A percentile compares a stretch with the other conserved stretches of the same genome.
These are phyloP conservation scores for Drosophila dunni DNA, from an alignment of 1,140 invertebrate species.

Conservation along the genomic window DNA sequence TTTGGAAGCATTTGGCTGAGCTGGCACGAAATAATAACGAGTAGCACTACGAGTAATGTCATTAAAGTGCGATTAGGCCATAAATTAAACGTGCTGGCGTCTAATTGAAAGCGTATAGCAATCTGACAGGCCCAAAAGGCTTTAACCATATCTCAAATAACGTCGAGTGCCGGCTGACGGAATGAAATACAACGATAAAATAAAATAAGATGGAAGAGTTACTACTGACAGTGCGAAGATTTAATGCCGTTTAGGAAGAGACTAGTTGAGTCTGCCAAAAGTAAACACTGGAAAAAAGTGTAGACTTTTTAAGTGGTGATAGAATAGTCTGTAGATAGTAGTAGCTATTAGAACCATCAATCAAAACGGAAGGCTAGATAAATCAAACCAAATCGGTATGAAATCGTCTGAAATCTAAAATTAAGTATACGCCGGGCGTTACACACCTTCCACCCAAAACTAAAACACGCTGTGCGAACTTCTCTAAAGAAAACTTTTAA, in stretches of 20 bases:
- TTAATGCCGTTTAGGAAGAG: too few relatives aligned
- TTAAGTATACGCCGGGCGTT: too few relatives aligned
- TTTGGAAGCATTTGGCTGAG: constrained; percentile 2
- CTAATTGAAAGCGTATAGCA: constrained; percentile 28
- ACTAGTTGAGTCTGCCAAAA: too few relatives aligned
- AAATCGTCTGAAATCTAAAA: too few relatives aligned
- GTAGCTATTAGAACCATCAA: too few relatives aligned
- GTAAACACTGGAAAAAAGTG: too few relatives aligned
- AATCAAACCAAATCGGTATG: neutral
- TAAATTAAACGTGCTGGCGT: constrained; percentile 42
- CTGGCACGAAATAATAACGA: constrained; percentile 22
- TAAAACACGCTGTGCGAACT: neutral
- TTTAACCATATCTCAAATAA: constrained; percentile 2
- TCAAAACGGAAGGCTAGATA: neutral
- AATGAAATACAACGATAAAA: neutral
- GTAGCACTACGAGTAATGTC: constrained; percentile 4
- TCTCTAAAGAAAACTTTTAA: neutral
- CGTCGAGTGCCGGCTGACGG: neutral
- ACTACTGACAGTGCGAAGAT: too few relatives aligned
- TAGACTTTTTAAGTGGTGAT: too few relatives aligned
- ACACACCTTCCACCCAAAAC: neutral
- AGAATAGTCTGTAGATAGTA: too few relatives aligned
- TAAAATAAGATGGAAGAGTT: too few relatives aligned
- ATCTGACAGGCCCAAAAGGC: constrained; percentile 13
- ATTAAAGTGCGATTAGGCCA: constrained; percentile 37